Percentiles rank a stretch among this genome's conserved stretches.
phyloP scores from a whole-genome alignment of 2,888 invertebrate species.

The Ochropleura leucogaster region DNA sequence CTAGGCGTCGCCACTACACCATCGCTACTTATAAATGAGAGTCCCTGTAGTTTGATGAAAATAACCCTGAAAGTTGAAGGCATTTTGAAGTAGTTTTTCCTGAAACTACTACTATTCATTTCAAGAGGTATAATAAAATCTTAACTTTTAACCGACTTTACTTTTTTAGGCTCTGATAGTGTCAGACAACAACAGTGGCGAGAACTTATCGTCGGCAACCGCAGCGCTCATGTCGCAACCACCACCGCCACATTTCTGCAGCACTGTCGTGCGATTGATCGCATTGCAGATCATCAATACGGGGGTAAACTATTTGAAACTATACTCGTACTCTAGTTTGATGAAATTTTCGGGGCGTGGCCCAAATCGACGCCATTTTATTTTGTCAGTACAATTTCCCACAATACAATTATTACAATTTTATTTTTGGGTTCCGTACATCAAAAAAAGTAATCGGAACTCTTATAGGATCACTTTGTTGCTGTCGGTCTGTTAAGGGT shows the following conservation, averaged over 20 bases:
- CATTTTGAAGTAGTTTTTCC: not conserved
- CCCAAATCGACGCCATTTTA: not conserved
- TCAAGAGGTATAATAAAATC: not conserved
- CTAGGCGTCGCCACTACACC: too few relatives aligned
- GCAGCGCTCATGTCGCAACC: conserved; percentile 97
- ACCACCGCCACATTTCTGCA: conserved; percentile 98
- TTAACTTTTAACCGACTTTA: not conserved
- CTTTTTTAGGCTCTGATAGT: conserved; percentile 95
- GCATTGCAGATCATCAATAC: conserved; percentile 98
- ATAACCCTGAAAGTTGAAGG: not conserved
- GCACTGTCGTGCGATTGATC: conserved; percentile 98
- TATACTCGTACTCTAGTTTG: too few relatives aligned
- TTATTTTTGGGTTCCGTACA: too few relatives aligned
- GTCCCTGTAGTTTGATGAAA: not conserved
- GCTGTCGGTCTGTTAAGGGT: too few relatives aligned
- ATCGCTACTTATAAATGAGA: not conserved
- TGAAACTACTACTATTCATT: not conserved
- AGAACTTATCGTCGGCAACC: conserved; percentile 95
- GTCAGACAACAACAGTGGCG: conserved; percentile 93
- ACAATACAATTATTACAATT: not conserved
- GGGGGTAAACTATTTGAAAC: conserved; percentile 91
- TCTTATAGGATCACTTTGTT: too few relatives aligned
- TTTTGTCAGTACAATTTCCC: not conserved
- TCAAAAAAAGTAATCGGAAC: too few relatives aligned
- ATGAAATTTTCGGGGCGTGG: too few relatives aligned